phyloP scores from a whole-genome alignment of 2,797 vertebrate genomes.

The Otolemur crassicaudatus region DNA sequence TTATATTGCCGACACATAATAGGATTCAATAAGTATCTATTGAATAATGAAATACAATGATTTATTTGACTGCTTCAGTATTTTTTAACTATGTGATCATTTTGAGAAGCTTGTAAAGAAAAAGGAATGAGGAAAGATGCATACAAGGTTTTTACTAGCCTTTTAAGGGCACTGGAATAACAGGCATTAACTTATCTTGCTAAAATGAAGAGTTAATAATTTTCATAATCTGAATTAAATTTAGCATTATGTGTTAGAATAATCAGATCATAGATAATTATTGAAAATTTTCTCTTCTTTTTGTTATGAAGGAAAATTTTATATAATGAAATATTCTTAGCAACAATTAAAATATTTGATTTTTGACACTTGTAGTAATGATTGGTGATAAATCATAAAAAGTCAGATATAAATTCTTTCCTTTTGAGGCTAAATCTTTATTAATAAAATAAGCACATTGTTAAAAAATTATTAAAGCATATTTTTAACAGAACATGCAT shows the following conservation, averaged over 20 bases:
- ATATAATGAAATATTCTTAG: neutral
- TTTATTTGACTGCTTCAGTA: slow-evolving; percentile 56
- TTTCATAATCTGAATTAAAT: slow-evolving; percentile 9
- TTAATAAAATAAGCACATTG: neutral
- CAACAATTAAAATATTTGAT: neutral
- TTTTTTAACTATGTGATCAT: slow-evolving; percentile 49
- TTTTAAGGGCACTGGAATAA: neutral
- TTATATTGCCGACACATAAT: slow-evolving; percentile 73
- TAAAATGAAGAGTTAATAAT: neutral
- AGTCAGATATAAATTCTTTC: neutral
- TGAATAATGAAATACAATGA: slow-evolving; percentile 77
- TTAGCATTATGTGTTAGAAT: neutral
- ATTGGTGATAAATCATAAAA: neutral
- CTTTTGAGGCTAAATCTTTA: neutral
- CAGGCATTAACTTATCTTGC: neutral
- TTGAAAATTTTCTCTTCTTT: neutral
- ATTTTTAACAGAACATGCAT: neutral
- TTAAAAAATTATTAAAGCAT: slow-evolving; percentile 22
- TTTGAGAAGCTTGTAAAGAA: neutral
- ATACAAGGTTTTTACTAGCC: neutral
- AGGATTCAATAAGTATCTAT: slow-evolving; percentile 68
- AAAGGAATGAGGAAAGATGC: slow-evolving; percentile 54
- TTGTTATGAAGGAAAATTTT: neutral
- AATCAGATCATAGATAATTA: neutral
- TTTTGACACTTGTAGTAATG: neutral